A percentile compares a stretch with the other conserved stretches of the same genome.
These are phyloP conservation scores for Lethenteron camtschaticum DNA, from an alignment of 2,113 vertebrate genomes.

Conservation along the genomic window DNA sequence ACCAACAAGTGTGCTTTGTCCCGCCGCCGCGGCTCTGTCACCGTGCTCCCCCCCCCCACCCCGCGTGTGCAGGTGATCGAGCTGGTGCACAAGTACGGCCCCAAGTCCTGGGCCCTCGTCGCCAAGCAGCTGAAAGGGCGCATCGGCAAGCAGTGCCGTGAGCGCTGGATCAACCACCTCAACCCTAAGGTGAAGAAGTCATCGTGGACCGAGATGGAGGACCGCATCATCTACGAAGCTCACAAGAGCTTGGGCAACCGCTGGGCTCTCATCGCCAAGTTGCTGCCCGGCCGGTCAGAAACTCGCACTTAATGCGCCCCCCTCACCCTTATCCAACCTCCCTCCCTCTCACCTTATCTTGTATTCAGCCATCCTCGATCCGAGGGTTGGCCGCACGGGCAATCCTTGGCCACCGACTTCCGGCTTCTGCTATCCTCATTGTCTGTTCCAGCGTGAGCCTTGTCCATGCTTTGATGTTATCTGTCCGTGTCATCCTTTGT, in stretches of 20 bases:
- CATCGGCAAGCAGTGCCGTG: constrained; percentile 94
- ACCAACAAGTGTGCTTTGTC: not conserved
- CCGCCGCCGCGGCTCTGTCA: not conserved
- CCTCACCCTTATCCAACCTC: no score
- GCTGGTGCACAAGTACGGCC: constrained; percentile 94
- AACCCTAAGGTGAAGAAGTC: constrained; percentile 99
- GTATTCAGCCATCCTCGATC: no score
- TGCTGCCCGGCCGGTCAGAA: constrained; percentile 73
- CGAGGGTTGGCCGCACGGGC: no score
- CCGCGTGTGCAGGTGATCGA: constrained; percentile 59
- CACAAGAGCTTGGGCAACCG: constrained; percentile 97
- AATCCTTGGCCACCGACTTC: no score
- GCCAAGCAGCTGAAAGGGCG: constrained; percentile 96
- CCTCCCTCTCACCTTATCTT: no score
- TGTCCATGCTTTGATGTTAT: no score
- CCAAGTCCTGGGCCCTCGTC: constrained; percentile 96
- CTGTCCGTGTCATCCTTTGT: no score
- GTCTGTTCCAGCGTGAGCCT: no score
- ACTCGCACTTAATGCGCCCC: no score
- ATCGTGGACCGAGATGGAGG: constrained; percentile 98
- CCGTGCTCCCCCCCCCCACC: constrained; percentile 13
- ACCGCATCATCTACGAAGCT: constrained; percentile 95
- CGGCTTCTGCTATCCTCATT: no score
- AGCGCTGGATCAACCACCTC: constrained; percentile 98
- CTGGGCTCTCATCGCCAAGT: constrained; percentile 97